Evolutionary conservation across 2,888 invertebrate species (phyloP), one percentile per base, ranked within the genome.

Genomic region (Oxyteleia sp.): DNA sequence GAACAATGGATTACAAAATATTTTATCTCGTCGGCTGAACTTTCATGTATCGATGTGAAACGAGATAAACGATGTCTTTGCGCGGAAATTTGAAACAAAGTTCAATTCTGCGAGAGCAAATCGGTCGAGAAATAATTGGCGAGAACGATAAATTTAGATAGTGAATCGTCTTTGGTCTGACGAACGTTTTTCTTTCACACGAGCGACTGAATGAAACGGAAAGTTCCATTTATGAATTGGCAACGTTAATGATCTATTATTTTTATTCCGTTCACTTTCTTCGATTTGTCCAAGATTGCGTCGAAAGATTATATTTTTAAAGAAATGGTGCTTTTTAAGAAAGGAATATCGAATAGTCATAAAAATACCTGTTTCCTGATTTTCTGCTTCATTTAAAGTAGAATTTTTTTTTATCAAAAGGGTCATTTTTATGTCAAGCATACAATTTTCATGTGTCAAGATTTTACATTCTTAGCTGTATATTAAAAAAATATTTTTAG

Each of bases 201-300:
- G 23, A 7, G 10, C 11, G 66, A 41, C 23, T 26, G 11, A 64
- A 64, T 64, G 49, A 64, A 49, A 64, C 38, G 49, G 47, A 63
- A 49, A 64, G 49, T 49, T 64, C 49, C 64, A 35, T 64, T 38
- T 64, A 49, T 64, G 49, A 64, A 49, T 20, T 18, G 47, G n/a
- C 47, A 32, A 63, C 8, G 47, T 4, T 8, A 13, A n/a, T 41
- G 43, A 23, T 43, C n/a, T 38, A 38, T 4, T 38, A 32, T 38
- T n/a, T 38, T n/a, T n/a, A 4, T 11, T n/a, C 4, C 2, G 1
- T 38, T 32, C 32, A 32, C n/a, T 38, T 38, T 38, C n/a, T n/a
- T n/a, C 4, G 1, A 38, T 38, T 38, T 38, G 1, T 38, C 23
- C 23, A 23, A 23, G 23, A 23, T 23, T n/a, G n/a, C n/a, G n/a